Conservation (phyloP, 1,140 invertebrate genomes). For the Palaemon carinicauda region DNA sequence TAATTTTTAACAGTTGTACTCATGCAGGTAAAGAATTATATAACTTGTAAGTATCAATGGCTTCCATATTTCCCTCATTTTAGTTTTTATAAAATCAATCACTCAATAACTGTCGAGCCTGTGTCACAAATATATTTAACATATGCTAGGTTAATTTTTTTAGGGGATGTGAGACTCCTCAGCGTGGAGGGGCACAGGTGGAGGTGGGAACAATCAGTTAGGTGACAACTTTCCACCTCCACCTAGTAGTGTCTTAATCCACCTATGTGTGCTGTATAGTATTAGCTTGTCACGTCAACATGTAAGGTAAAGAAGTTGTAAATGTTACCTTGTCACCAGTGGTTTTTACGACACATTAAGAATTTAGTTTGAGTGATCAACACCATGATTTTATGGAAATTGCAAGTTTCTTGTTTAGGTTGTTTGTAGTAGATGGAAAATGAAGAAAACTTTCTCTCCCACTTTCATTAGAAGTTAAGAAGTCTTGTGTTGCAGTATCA, state of each 20-base stretch:
- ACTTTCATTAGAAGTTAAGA: too few species aligned
- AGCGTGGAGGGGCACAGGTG: slow-evolving; percentile 58
- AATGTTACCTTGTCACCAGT: neutral
- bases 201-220: slow-evolving; percentile 60
- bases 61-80: too few species aligned
- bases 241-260: slow-evolving; percentile 57
- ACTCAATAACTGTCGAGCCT: neutral
- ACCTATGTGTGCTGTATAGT: neutral
- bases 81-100: too few species aligned
- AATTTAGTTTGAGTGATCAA: too few species aligned
- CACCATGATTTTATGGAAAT: too few species aligned
- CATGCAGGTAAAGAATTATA: too few species aligned
- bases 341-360: too few species aligned
- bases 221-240: slow-evolving; percentile 59
- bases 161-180: neutral
- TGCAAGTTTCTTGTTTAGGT: too few species aligned
- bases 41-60: too few species aligned
- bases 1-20: too few species aligned
- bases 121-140: neutral
- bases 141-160: neutral
- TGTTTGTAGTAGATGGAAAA: too few species aligned
- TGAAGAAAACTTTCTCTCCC: too few species aligned
- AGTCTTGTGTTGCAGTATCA: neutral
- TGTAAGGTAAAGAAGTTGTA: neutral
- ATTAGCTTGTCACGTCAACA: neutral